A percentile compares a stretch with the other conserved stretches of the same genome.
phyloP scores from a whole-genome alignment of 2,797 vertebrate species.

The Remorina albescens region DNA sequence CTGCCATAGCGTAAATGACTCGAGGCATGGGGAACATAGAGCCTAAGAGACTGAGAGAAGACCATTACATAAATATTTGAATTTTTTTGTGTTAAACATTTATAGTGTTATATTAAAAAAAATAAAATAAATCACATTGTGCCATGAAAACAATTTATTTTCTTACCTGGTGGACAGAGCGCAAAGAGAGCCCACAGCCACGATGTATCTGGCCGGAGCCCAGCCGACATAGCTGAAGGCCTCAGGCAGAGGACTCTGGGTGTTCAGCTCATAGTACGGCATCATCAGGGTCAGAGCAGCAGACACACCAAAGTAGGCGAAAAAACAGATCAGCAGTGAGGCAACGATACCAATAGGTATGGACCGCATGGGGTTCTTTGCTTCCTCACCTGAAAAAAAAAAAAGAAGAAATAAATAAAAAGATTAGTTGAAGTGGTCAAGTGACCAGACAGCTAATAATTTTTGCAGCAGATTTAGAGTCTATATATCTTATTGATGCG shows the following conservation, averaged over 20 bases:
- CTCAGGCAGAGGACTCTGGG: conserved; percentile 91
- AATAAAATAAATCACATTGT: not conserved
- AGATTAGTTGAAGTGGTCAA: not conserved
- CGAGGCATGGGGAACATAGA: conserved; percentile 99
- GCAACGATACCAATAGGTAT: conserved; percentile 95
- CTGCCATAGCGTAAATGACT: conserved; percentile 97
- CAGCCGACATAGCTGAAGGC: conserved; percentile 91
- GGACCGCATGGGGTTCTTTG: conserved; percentile 93
- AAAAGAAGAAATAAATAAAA: not conserved
- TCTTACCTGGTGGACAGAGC: conserved; percentile 95
- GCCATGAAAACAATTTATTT: not conserved
- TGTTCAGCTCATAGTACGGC: conserved; percentile 92
- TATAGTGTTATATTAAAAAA: not conserved
- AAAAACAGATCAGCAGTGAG: conserved; percentile 94
- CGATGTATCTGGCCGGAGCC: conserved; percentile 91
- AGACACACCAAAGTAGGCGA: conserved; percentile 95
- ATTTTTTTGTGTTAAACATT: not conserved
- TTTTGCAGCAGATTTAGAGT: not conserved
- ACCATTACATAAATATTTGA: not conserved
- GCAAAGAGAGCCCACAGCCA: conserved; percentile 94
- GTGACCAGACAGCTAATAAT: no score
- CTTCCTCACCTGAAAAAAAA: conserved; percentile 91
- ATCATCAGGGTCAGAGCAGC: conserved; percentile 96
- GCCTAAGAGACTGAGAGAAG: conserved; percentile 88
- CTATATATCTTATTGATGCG: not conserved